Conservation (phyloP, 2,797 vertebrate genomes). For the Rhinella marina region DNA sequence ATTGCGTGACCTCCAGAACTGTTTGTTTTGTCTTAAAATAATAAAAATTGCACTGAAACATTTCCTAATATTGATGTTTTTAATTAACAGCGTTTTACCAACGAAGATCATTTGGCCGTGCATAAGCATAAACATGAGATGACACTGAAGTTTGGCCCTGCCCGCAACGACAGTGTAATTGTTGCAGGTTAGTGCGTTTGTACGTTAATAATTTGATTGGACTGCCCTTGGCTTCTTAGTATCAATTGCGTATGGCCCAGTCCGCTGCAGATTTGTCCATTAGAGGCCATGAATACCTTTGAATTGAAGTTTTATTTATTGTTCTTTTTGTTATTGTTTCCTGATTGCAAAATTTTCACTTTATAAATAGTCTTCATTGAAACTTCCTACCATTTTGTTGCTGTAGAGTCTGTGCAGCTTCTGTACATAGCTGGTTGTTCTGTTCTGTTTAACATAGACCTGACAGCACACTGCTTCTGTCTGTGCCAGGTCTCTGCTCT, state of each 20-base stretch:
- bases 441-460: background rate
- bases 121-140: conserved; percentile 99
- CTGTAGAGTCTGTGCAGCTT: background rate
- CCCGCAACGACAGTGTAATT: conserved; percentile 95
- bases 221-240: background rate
- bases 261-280: background rate
- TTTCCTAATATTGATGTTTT: background rate
- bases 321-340: no score
- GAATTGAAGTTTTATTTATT: no score
- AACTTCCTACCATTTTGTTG: background rate
- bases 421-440: background rate
- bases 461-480: background rate
- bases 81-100: conserved; percentile 91
- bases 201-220: background rate
- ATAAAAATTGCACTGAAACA: no score
- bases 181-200: conserved; percentile 87
- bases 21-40: no score
- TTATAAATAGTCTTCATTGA: no score
- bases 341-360: no score
- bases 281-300: background rate
- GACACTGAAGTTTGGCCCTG: conserved; percentile 99
- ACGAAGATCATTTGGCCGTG: conserved; percentile 99
- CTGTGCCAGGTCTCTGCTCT: background rate
- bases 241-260: no score
- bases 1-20: no score